These are phyloP conservation scores for Ethmia dodecea DNA, from an alignment of 2,888 invertebrate species.

Conservation along the genomic window DNA sequence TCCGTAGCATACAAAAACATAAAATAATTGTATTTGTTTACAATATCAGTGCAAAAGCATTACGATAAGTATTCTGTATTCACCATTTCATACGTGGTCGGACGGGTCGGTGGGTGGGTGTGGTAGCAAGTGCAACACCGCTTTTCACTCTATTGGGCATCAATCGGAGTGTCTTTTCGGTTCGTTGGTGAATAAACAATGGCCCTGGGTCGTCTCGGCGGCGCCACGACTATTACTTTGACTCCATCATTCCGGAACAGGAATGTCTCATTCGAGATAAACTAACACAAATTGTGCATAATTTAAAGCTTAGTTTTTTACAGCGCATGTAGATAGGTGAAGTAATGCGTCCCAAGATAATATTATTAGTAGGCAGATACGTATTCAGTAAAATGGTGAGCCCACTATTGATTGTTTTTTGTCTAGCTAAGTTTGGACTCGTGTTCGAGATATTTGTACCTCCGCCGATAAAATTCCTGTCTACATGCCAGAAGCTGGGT, in stretches of 20 bases:
- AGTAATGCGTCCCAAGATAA: constrained; percentile 28
- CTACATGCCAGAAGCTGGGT: no score
- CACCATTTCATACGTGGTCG: no score
- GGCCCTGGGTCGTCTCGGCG: constrained; percentile 34
- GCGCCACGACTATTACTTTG: constrained; percentile 56
- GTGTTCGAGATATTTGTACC: no score
- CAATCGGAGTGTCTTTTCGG: constrained; percentile 21
- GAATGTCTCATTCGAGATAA: constrained; percentile 34
- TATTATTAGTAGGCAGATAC: constrained; percentile 16
- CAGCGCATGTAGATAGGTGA: constrained; percentile 12
- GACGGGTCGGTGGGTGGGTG: no score
- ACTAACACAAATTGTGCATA: constrained; percentile 38
- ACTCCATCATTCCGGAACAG: constrained; percentile 30
- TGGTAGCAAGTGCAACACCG: constrained; percentile 28
- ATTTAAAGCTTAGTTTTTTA: constrained; percentile 33
- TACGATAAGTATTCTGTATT: no score
- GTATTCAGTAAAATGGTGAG: no score
- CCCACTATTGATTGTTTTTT: no score
- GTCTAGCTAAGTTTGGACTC: no score
- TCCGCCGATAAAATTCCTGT: no score
- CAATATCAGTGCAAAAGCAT: no score
- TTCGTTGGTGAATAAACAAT: constrained; percentile 38
- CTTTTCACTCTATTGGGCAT: constrained; percentile 27
- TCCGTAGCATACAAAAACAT: no score
- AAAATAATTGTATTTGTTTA: no score